These are phyloP conservation scores for Corvus cornix DNA, from an alignment of 2,113 vertebrate species.

Conservation along the genomic window DNA sequence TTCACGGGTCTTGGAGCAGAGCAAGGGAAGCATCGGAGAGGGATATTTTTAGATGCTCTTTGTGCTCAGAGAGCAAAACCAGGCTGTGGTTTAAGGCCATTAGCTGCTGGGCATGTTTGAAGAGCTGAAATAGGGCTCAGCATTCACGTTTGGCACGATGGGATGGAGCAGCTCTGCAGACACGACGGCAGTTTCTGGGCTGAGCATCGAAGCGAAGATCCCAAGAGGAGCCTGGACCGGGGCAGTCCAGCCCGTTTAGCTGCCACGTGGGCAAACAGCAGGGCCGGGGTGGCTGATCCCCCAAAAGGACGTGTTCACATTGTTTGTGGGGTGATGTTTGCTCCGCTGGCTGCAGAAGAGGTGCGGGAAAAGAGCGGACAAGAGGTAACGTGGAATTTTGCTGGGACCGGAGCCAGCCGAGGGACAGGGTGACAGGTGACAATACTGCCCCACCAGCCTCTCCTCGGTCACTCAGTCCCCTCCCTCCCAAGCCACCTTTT, in stretches of 20 bases:
- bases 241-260: neutral
- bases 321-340: neutral
- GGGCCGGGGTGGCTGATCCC: rapidly evolving
- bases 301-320: rapidly evolving
- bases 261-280: neutral
- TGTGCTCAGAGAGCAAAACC: neutral
- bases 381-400: rapidly evolving
- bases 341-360: rapidly evolving
- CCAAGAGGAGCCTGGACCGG: neutral
- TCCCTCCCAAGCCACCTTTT: neutral
- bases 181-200: rapidly evolving
- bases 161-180: neutral
- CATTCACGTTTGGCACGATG: neutral
- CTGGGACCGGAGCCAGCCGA: rapidly evolving
- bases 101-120: neutral
- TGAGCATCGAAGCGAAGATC: rapidly evolving
- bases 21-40: rapidly evolving
- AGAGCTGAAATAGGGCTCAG: neutral
- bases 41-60: neutral
- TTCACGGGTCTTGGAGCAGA: neutral
- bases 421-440: no score
- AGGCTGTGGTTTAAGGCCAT: neutral
- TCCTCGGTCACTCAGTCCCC: rapidly evolving
- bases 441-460: neutral
- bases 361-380: rapidly evolving